Evolutionary conservation across 2,797 vertebrate species (phyloP).

Genomic region (Catharus ustulatus): DNA sequence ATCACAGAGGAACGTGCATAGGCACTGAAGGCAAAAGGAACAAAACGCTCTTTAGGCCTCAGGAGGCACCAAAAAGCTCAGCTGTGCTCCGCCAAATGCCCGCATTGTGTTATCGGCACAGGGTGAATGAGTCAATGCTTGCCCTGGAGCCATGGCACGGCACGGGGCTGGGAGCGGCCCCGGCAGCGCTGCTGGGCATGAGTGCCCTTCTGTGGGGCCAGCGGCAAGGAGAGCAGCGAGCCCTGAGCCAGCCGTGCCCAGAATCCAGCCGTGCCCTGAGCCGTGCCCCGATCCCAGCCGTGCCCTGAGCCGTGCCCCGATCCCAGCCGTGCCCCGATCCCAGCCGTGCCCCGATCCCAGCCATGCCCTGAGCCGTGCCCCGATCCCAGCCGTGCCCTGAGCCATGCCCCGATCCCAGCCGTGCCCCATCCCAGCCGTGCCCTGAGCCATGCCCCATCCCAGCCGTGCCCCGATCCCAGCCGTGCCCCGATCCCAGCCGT

Average conservation of each 20-base stretch:
- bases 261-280: no score
- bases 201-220: background rate
- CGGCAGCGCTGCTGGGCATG: conserved; percentile 33
- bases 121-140: background rate
- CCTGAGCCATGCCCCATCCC: no score
- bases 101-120: background rate
- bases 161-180: background rate
- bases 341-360: background rate
- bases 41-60: conserved; percentile 3
- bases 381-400: no score
- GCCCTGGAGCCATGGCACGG: background rate
- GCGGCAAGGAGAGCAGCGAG: background rate
- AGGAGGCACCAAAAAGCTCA: conserved; percentile 24
- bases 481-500: no score
- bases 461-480: no score
- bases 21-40: background rate
- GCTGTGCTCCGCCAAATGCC: background rate
- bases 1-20: background rate
- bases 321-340: no score
- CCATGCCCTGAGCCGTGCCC: no score
- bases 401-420: no score
- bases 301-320: no score
- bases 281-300: no score
- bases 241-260: background rate
- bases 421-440: background rate